Conservation (phyloP, 2,797 vertebrate genomes). For the Arnoldichthys spilopterus region DNA sequence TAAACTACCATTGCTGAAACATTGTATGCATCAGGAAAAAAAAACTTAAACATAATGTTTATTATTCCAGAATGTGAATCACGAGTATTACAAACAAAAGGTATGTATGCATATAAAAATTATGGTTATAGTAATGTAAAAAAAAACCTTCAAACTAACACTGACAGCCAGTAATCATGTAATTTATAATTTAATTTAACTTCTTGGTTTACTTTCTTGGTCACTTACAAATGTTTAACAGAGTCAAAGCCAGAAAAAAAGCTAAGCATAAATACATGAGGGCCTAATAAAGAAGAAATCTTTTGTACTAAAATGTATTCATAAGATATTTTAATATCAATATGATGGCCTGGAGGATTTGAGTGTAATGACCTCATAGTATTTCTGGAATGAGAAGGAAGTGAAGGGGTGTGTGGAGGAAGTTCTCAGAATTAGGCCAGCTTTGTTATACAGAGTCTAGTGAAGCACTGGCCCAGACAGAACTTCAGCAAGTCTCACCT, state of each 20-base stretch:
- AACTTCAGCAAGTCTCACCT: constrained; percentile 71
- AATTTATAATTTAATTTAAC: background rate
- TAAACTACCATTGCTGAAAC: background rate
- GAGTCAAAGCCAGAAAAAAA: background rate
- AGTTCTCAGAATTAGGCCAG: constrained; percentile 76
- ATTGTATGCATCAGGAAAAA: background rate
- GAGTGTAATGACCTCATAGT: constrained; percentile 54
- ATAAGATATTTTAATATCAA: no score
- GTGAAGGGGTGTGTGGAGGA: constrained; percentile 27
- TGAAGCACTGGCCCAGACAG: constrained; percentile 68
- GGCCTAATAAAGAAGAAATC: background rate
- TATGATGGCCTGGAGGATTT: constrained; percentile 42
- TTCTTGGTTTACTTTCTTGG: background rate
- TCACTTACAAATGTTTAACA: background rate
- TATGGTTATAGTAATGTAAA: background rate
- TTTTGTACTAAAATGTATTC: background rate
- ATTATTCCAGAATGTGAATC: no score
- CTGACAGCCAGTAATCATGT: no score
- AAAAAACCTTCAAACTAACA: no score
- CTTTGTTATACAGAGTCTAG: constrained; percentile 75
- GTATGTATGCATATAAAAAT: no score
- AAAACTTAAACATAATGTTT: no score
- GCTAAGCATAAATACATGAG: background rate
- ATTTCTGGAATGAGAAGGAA: constrained; percentile 52
- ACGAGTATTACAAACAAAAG: no score